Evolutionary conservation across 92 coral and sea anemone species (phyloP), one percentile per base, ranked within the genome.

Genomic region (Chrysogorgia sp.): DNA sequence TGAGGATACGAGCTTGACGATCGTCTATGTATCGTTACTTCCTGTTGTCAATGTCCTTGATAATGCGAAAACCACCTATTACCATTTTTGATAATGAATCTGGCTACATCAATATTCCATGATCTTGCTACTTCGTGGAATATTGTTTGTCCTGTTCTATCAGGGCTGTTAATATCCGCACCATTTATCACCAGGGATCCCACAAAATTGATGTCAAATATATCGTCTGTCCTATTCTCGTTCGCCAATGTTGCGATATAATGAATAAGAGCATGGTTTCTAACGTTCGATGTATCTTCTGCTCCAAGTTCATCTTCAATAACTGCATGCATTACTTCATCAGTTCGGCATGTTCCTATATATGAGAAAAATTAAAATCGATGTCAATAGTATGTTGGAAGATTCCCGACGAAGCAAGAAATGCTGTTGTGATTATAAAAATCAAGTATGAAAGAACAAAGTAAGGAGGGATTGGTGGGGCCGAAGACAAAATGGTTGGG

Each of bases 91-190:
- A 88, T 52, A 21, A 88, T 78, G 35, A 88, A 84, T 33, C 43
- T 40, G 5, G 92, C 92, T 1, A 86, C 89, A 30, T 88, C 92
- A 28, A 65, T 60, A 0, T 82, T 85, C 91, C 91, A 88, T 5
- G 71, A 62, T n/a, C 91, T 65, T 30, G 91, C 86, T 17, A 88
- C 89, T 45, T 88, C 92, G 62, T 88, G 92, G 55, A 88, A 79
- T 21, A 88, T 61, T 3, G 86, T 69, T 58, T 88, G 92, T 8
- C 92, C 89, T 10, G 71, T 80, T 30, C 64, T 56, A 43, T 88
- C 92, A 31, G 76, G 66, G 19, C 81, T 68, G 72, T 88, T 88
- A 22, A 85, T 74, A 13, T 82, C 82, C 12, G 92, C 92, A 3
- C 91, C 91, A 32, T 69, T 71, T 15, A 13, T 65, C 20, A 88